Evolutionary conservation across 2,113 vertebrate species (phyloP).

Genomic region (Sander lucioperca): DNA sequence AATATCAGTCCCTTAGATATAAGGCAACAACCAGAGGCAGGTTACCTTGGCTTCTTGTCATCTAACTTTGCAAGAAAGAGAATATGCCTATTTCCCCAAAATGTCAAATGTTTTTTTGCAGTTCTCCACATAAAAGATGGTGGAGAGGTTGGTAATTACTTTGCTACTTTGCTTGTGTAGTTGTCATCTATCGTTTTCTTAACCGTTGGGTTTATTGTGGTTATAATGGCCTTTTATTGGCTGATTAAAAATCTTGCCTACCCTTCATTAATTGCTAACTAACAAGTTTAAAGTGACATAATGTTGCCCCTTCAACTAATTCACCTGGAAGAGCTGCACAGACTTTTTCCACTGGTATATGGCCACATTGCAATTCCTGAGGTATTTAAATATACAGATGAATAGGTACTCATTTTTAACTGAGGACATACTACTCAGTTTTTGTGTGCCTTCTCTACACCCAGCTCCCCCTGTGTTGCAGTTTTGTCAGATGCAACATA

Average conservation of each 20-base stretch:
- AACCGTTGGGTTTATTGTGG: not conserved
- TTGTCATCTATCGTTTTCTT: slow-evolving; percentile 5
- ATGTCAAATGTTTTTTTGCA: slow-evolving; percentile 5
- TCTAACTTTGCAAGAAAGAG: not conserved
- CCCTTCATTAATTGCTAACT: slow-evolving; percentile 3
- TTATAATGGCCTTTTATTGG: not conserved
- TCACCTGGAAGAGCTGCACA: not conserved
- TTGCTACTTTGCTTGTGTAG: not conserved
- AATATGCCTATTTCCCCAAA: not conserved
- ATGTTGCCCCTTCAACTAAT: not conserved
- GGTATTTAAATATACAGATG: slow-evolving; percentile 1
- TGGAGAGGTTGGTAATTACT: not conserved
- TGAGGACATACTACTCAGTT: slow-evolving; percentile 29
- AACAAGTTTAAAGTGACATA: slow-evolving; percentile 12
- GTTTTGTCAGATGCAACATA: slow-evolving; percentile 42
- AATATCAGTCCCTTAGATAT: not conserved
- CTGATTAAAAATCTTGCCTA: not conserved
- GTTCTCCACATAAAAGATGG: slow-evolving; percentile 7
- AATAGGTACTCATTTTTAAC: slow-evolving; percentile 11
- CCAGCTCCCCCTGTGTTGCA: slow-evolving; percentile 50
- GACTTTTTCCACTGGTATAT: not conserved
- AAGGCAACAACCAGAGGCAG: not conserved
- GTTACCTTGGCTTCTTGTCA: not conserved
- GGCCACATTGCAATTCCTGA: not conserved
- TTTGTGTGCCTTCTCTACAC: slow-evolving; percentile 66